Evolutionary conservation across 1,140 invertebrate species (phyloP).

Genomic region (Trypoxylus dichotomus): DNA sequence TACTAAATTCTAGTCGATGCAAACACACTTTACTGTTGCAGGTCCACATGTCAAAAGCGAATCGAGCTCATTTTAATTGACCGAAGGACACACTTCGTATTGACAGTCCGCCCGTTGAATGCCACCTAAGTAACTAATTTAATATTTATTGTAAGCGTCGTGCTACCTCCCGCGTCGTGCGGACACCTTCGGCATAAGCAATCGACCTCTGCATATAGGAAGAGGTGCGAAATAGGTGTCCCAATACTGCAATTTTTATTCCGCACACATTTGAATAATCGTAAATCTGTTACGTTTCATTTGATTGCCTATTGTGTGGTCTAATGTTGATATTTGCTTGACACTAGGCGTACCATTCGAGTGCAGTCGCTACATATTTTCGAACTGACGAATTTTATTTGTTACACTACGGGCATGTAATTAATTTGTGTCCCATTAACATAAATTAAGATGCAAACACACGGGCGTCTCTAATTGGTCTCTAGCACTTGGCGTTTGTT

Average conservation of each 20-base stretch:
- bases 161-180: conserved; percentile 36
- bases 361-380: conserved; percentile 26
- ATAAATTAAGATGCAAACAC: conserved; percentile 12
- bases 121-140: conserved; percentile 27
- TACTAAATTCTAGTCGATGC: not conserved
- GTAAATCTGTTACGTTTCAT: conserved; percentile 42
- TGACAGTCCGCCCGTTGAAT: not conserved
- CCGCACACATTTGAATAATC: conserved; percentile 35
- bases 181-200: conserved; percentile 29
- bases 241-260: conserved; percentile 41
- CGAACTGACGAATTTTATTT: conserved; percentile 19
- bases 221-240: conserved; percentile 25
- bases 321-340: conserved; percentile 43
- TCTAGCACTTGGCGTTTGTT: not conserved
- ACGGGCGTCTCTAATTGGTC: not conserved
- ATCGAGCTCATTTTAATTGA: conserved; percentile 14
- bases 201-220: conserved; percentile 20
- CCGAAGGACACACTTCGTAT: conserved; percentile 20
- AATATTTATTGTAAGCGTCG: conserved; percentile 25
- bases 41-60: not conserved
- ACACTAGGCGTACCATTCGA: conserved; percentile 35
- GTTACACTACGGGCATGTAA: conserved; percentile 13
- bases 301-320: conserved; percentile 43
- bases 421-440: conserved; percentile 29
- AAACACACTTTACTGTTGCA: conserved; percentile 3